These are phyloP conservation scores for Tyto alba DNA, from an alignment of 2,113 vertebrate genomes.

Conservation along the genomic window DNA sequence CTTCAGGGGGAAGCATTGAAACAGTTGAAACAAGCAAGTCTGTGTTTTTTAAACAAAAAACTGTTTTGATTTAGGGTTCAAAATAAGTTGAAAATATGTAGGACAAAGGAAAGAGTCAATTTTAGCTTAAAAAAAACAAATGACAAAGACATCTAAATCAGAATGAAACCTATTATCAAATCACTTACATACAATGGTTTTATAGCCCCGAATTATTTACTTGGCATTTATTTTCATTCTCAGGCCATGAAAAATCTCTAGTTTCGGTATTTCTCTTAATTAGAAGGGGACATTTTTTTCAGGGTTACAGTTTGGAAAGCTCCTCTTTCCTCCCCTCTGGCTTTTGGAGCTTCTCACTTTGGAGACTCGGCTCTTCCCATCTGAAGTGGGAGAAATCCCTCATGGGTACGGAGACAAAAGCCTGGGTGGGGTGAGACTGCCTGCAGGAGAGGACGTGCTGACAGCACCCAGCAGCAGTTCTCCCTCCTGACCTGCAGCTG, in stretches of 20 bases:
- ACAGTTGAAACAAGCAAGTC: background rate
- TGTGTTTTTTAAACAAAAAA: background rate
- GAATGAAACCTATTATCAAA: background rate
- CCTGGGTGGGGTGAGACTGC: background rate
- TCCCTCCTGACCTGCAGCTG: background rate
- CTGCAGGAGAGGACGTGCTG: background rate
- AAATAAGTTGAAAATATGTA: background rate
- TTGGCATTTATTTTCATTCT: background rate
- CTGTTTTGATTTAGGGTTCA: background rate
- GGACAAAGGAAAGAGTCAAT: background rate
- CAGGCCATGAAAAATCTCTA: background rate
- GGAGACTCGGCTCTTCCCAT: background rate
- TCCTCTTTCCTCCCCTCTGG: background rate
- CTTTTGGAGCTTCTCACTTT: background rate
- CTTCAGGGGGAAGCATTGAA: background rate
- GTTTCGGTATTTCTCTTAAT: background rate
- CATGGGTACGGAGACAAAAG: background rate
- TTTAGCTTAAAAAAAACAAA: background rate
- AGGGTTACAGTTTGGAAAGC: background rate
- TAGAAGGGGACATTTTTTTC: background rate
- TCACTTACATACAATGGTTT: background rate
- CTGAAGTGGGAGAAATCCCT: background rate
- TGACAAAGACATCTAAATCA: background rate
- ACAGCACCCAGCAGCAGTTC: background rate
- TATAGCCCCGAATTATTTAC: background rate